A percentile compares a stretch with the other conserved stretches of the same genome.
These are phyloP conservation scores for Pollenia griseotomentosa DNA, from an alignment of 2,888 invertebrate genomes.

Conservation along the genomic window DNA sequence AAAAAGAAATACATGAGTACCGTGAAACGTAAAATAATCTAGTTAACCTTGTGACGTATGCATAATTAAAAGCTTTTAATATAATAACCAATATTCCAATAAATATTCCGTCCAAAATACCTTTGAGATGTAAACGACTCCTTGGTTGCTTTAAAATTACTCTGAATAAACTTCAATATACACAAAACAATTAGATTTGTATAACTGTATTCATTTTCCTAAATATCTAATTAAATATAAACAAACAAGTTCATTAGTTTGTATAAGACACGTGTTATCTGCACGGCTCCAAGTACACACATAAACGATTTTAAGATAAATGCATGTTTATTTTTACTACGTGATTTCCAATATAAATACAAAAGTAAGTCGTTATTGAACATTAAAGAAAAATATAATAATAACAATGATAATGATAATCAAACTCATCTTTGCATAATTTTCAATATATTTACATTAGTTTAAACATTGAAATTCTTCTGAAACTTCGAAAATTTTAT, in stretches of 20 bases:
- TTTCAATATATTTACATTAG: neutral
- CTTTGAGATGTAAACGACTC: no score
- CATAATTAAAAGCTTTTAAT: no score
- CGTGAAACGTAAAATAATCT: no score
- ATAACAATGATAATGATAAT: neutral
- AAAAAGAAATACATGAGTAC: no score
- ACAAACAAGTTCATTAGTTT: conserved; percentile 20
- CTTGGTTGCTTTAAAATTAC: no score
- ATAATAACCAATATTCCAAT: no score
- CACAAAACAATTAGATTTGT: no score
- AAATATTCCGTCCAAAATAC: no score
- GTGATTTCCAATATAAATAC: conserved; percentile 6
- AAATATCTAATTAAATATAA: conserved; percentile 48
- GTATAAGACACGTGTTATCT: neutral
- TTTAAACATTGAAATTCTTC: neutral
- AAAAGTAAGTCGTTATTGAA: conserved; percentile 15
- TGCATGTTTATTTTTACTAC: conserved; percentile 17
- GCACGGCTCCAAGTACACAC: neutral
- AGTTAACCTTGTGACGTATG: no score
- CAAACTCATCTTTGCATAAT: neutral
- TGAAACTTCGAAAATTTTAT: no score
- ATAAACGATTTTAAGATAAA: neutral
- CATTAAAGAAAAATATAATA: conserved; percentile 21
- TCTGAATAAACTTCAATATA: no score
- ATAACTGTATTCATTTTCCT: neutral